A percentile compares a stretch with the other conserved stretches of the same genome.
Conservation (phyloP, 2,113 vertebrate genomes). For the Hippolais icterina region DNA sequence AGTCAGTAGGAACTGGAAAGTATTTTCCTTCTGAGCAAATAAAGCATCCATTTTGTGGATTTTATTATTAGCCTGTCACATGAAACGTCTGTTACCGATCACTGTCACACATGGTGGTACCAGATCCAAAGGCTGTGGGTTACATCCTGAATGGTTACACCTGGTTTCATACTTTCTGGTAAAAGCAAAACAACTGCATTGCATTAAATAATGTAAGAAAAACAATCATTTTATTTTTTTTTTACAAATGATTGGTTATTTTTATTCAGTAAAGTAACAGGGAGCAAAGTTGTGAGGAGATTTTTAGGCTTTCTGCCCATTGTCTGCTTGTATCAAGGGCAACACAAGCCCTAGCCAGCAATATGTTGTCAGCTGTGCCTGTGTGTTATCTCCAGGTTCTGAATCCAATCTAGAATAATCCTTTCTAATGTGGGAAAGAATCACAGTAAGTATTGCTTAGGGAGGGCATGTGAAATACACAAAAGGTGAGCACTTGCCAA, state of each 20-base stretch:
- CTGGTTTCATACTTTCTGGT: neutral
- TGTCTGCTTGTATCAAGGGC: neutral
- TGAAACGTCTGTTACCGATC: neutral
- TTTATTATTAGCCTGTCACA: neutral
- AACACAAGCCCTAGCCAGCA: neutral
- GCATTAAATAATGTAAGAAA: neutral
- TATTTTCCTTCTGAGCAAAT: neutral
- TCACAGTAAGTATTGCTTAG: neutral
- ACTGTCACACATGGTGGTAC: neutral
- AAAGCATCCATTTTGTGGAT: neutral
- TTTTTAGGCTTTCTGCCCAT: neutral
- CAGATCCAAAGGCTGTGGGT: neutral
- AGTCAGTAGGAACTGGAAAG: neutral
- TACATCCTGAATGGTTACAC: neutral
- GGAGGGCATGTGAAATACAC: neutral
- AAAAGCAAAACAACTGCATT: neutral
- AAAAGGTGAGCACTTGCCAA: neutral
- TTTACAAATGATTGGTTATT: neutral
- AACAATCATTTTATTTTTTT: neutral
- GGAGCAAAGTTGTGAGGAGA: neutral
- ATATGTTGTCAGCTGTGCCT: neutral
- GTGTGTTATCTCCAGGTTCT: neutral
- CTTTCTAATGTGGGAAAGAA: neutral
- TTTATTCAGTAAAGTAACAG: neutral
- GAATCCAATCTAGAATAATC: neutral